Evolutionary conservation across 2,797 vertebrate genomes (phyloP), one percentile per base, ranked within the genome.

Genomic region (Rhinella marina): DNA sequence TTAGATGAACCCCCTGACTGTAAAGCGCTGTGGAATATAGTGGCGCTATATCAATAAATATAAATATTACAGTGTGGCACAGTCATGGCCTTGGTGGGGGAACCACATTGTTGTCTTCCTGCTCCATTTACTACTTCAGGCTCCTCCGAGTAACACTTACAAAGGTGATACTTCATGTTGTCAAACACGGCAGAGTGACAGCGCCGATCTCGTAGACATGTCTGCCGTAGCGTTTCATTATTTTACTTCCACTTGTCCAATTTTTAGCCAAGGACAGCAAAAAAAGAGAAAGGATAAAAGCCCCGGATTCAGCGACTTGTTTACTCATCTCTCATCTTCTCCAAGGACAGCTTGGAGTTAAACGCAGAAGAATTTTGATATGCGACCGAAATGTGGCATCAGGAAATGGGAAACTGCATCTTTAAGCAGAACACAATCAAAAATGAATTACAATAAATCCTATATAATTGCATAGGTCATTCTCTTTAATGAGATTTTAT

Each of bases 401-500:
- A 94, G 95, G 95, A 96, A 96, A 96, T 96, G 94, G 95, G 94
- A 96, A 95, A 96, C 95, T 96, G 95, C 95, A 95, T 96, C 95
- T 96, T 96, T 96, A 96, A 96, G 95, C 94, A 95, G 95, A 94
- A 93, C 95, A 95, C 95, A 96, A 96, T 96, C 94, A 96, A 96
- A 96, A 96, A 95, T 95, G 95, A 96, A 96, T 96, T 96, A 96
- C 95, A 96, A 95, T 96, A 96, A 96, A 96, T 96, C 95, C 95
- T 96, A 95, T 96, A 96, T 96, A 96, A 96, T 96, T 96, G 95
- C 95, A 95, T 95, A 96, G 95, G 95, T 96, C 95, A 96, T 96
- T 96, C 95, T 97, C 97, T 97, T 97, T 98, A 99, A 99, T 99
- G 97, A 99, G 96, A 97, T 98, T 98, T 99, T 98, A 98, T 97